Evolutionary conservation across 2,113 vertebrate species (phyloP).

Genomic region (Crotalus viridis): DNA sequence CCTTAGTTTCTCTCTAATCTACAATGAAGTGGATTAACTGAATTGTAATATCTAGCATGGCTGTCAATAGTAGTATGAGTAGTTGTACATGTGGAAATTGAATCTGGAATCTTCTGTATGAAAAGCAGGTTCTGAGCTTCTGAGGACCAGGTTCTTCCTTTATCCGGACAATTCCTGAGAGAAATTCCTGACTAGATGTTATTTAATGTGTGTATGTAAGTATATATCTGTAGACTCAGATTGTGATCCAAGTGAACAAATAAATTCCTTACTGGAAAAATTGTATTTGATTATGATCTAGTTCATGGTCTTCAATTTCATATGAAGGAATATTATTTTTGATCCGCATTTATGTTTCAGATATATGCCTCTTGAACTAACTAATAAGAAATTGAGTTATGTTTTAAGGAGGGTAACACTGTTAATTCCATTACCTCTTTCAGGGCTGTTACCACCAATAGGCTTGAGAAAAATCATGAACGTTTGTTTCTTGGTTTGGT

Average conservation of each 20-base stretch:
- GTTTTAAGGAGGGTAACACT: neutral
- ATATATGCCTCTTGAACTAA: neutral
- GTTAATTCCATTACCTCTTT: neutral
- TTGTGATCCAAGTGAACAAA: neutral
- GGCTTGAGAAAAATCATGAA: neutral
- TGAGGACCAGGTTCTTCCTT: neutral
- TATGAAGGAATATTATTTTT: neutral
- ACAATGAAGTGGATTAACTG: neutral
- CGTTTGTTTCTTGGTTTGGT: neutral
- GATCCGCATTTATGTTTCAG: neutral
- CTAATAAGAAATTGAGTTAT: neutral
- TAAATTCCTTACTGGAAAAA: neutral
- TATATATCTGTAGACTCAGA: neutral
- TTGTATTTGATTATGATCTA: neutral
- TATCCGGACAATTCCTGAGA: neutral
- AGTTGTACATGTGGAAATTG: neutral
- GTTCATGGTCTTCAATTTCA: neutral
- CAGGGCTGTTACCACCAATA: neutral
- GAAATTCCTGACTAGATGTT: neutral
- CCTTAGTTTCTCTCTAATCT: neutral
- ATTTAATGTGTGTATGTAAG: neutral
- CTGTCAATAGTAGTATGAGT: neutral
- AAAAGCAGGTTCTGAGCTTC: neutral
- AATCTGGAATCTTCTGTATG: neutral
- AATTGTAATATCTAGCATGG: neutral